These are phyloP conservation scores for Enoplosus armatus DNA, from an alignment of 2,797 vertebrate genomes.

Conservation along the genomic window DNA sequence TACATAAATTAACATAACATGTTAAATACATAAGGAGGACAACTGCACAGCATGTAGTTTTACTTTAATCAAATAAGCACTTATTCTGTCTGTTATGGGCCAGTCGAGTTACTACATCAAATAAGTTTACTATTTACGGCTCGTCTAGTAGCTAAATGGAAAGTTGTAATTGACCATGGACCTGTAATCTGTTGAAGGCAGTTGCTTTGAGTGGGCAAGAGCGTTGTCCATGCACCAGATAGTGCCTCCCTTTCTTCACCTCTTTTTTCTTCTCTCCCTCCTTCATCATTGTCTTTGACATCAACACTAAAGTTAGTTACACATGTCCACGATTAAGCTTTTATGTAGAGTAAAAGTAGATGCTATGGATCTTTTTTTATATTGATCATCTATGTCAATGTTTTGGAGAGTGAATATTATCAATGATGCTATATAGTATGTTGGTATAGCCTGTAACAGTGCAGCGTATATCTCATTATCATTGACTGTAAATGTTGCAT, in stretches of 20 bases:
- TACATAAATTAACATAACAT: conserved; percentile 31
- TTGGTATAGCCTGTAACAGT: conserved; percentile 57
- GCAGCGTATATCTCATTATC: conserved; percentile 44
- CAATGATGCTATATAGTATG: conserved; percentile 56
- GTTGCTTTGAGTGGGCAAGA: conserved; percentile 64
- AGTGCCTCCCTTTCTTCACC: conserved; percentile 79
- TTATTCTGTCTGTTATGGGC: conserved; percentile 41
- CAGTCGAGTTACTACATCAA: conserved; percentile 33
- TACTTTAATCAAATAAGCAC: conserved; percentile 35
- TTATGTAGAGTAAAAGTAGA: conserved; percentile 50
- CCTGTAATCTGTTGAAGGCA: conserved; percentile 55
- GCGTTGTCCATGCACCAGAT: conserved; percentile 74
- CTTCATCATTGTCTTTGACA: conserved; percentile 36
- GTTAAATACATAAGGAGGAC: conserved; percentile 33
- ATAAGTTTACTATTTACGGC: conserved; percentile 33
- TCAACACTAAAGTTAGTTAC: conserved; percentile 43
- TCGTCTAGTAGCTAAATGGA: conserved; percentile 55
- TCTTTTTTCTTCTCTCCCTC: conserved; percentile 43
- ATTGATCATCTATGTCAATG: conserved; percentile 47
- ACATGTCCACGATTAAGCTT: conserved; percentile 44
- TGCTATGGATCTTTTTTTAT: conserved; percentile 45
- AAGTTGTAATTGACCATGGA: conserved; percentile 55
- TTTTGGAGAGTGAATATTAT: conserved; percentile 71
- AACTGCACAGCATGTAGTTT: conserved; percentile 30
- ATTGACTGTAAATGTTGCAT: conserved; percentile 63